These are phyloP conservation scores for Ictalurus punctatus DNA, from an alignment of 2,113 vertebrate species.

Conservation along the genomic window DNA sequence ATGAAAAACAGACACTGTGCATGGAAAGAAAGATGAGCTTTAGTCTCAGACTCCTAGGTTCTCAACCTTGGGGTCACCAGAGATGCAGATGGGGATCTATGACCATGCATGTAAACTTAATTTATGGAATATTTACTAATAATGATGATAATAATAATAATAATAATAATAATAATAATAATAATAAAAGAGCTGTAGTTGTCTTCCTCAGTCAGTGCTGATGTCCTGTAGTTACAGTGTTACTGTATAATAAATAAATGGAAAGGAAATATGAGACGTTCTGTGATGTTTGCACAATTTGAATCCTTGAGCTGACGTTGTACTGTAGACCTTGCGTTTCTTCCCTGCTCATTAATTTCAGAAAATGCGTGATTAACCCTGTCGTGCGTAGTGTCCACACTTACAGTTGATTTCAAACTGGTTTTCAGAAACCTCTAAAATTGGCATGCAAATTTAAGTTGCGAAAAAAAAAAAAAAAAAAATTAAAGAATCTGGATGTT, in stretches of 20 bases:
- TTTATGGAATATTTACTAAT: too few species aligned
- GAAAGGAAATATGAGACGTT: neutral
- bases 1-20: neutral
- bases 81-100: neutral
- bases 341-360: neutral
- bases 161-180: constrained; percentile 1
- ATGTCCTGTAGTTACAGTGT: neutral
- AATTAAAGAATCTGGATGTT: neutral
- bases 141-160: neutral
- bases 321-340: neutral
- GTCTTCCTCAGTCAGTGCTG: neutral
- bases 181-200: neutral
- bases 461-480: neutral
- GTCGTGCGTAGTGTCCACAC: neutral
- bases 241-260: too few species aligned
- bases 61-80: neutral
- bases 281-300: neutral
- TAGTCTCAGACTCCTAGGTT: neutral
- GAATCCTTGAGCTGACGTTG: neutral
- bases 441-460: neutral
- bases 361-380: neutral
- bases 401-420: neutral
- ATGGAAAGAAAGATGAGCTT: neutral
- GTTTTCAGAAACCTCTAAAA: neutral
- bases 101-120: too few species aligned